A percentile compares a stretch with the other conserved stretches of the same genome.
These are phyloP conservation scores for Sisor rabdophorus DNA, from an alignment of 2,113 vertebrate genomes.

Conservation along the genomic window DNA sequence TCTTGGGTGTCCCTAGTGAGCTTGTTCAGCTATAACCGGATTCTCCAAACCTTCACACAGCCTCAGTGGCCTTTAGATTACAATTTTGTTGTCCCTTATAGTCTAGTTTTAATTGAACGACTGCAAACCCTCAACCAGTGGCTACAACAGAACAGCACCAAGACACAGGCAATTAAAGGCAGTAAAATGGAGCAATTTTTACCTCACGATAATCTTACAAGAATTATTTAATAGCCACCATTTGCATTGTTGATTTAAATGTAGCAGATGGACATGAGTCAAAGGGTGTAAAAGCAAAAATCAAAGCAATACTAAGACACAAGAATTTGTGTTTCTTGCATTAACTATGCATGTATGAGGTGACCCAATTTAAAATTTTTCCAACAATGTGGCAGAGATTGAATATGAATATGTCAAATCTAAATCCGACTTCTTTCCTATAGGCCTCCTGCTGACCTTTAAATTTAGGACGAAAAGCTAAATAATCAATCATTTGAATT, in stretches of 20 bases:
- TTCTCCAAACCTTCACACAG: constrained; percentile 24
- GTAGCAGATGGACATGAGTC: background rate
- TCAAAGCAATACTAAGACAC: background rate
- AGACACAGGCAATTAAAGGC: background rate
- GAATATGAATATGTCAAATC: no score
- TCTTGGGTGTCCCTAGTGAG: constrained; percentile 35
- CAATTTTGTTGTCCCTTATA: constrained; percentile 20
- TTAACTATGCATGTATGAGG: no score
- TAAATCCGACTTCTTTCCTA: no score
- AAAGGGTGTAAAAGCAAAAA: background rate
- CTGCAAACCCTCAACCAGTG: background rate
- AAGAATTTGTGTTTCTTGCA: background rate
- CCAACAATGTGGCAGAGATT: no score
- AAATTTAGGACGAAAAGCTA: no score
- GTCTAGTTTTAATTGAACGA: background rate
- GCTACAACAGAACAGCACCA: background rate
- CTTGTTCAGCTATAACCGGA: constrained; percentile 38
- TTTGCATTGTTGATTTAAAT: background rate
- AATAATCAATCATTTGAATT: no score
- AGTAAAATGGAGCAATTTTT: background rate
- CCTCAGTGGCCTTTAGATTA: background rate
- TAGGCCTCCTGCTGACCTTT: no score
- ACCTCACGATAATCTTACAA: background rate
- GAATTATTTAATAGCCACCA: background rate
- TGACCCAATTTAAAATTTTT: no score